These are phyloP conservation scores for Drosophila ohnishii DNA, from an alignment of 1,140 invertebrate genomes.

Conservation along the genomic window DNA sequence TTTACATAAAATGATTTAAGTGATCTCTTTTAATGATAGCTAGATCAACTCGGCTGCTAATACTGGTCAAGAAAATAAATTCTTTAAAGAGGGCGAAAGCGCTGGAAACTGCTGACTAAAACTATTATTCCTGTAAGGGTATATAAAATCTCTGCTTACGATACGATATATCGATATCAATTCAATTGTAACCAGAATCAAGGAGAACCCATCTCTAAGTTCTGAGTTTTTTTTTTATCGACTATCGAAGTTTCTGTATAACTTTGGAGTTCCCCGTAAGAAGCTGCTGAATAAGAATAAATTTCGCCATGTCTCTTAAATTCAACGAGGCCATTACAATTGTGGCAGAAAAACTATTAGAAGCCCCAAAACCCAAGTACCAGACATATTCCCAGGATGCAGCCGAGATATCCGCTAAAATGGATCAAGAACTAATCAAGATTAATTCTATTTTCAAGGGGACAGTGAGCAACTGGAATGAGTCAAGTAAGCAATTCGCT, in stretches of 20 bases:
- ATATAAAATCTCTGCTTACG: not conserved
- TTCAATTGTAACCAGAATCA: not conserved
- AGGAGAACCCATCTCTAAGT: not conserved
- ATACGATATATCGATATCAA: not conserved
- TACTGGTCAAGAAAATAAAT: too few relatives aligned
- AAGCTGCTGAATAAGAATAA: not conserved
- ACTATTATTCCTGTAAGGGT: not conserved
- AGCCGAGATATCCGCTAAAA: conserved; percentile 4
- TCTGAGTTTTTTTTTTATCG: too few relatives aligned
- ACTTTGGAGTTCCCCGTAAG: not conserved
- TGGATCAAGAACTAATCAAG: not conserved
- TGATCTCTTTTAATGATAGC: too few relatives aligned
- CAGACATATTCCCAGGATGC: conserved; percentile 1
- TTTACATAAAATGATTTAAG: too few relatives aligned
- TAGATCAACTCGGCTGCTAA: too few relatives aligned
- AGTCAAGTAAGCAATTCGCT: conserved; percentile 10
- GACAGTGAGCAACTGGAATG: not conserved
- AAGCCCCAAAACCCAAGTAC: not conserved
- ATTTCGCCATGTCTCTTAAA: not conserved
- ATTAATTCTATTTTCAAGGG: conserved; percentile 23
- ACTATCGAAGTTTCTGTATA: not conserved
- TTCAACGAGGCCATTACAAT: conserved; percentile 1
- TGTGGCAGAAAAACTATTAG: not conserved
- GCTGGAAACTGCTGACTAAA: too few relatives aligned
- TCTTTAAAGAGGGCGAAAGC: too few relatives aligned